phyloP scores from a whole-genome alignment of 2,888 invertebrate species.

The Ashinkailepas kermadecensis region DNA sequence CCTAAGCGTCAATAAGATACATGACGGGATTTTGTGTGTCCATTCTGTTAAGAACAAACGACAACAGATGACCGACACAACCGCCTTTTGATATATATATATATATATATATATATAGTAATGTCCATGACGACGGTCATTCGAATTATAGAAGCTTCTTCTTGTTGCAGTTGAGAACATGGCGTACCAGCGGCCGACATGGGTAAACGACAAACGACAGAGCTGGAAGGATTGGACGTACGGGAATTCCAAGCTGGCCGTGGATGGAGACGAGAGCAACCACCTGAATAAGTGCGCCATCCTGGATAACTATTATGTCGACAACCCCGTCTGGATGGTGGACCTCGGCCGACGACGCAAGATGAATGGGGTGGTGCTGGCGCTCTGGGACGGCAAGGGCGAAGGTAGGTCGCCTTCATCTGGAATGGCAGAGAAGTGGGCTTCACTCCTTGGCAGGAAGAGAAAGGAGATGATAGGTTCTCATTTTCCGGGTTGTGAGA shows the following conservation, averaged over 20 bases:
- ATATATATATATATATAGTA: too few relatives aligned
- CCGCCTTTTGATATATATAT: too few relatives aligned
- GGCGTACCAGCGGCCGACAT: constrained; percentile 47
- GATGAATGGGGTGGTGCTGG: constrained; percentile 46
- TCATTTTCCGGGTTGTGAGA: too few relatives aligned
- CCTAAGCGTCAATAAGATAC: too few relatives aligned
- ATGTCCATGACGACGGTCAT: too few relatives aligned
- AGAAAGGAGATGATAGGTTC: too few relatives aligned
- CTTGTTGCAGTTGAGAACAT: constrained; percentile 46
- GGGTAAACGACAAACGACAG: constrained; percentile 49
- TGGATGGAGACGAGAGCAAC: constrained; percentile 45
- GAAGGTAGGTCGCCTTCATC: constrained; percentile 38
- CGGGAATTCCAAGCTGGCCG: constrained; percentile 42
- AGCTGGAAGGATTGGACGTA: constrained; percentile 43
- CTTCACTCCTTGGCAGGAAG: too few relatives aligned
- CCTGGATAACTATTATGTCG: constrained; percentile 48
- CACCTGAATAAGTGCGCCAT: constrained; percentile 46
- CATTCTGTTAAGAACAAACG: too few relatives aligned
- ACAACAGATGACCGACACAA: too few relatives aligned
- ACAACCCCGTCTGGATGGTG: constrained; percentile 48
- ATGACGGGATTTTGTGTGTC: too few relatives aligned
- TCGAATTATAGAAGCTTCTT: too few relatives aligned
- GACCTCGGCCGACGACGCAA: constrained; percentile 44
- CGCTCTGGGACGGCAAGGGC: constrained; percentile 48
- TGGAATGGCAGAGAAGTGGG: too few relatives aligned